Evolutionary conservation across 2,888 invertebrate genomes (phyloP), one percentile per base, ranked within the genome.

Genomic region (Sinodicranocentrus sp.): DNA sequence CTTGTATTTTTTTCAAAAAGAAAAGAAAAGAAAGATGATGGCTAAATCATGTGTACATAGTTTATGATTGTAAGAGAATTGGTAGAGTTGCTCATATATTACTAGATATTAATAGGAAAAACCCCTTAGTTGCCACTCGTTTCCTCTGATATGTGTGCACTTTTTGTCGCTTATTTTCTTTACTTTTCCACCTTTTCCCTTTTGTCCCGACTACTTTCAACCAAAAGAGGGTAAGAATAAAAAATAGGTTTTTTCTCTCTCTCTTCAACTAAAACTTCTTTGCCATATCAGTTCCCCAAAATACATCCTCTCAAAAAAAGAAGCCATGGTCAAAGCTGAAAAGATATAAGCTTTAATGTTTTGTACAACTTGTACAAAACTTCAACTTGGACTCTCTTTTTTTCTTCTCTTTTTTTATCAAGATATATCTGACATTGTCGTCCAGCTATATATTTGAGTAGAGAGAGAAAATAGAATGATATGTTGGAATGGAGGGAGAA

Each of bases 401-500:
- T 44, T 44, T 33, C 26, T 68, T n/a, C 26, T 78, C 61, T 44
- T 59, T 39, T 39, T 65, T 73, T 73, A 68, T 73, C 80, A 73
- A 68, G 72, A 73, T 73, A 59, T 67, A 82, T 82, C 59, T 59
- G 73, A 57, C 80, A 59, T 67, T 82, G 73, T 73, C 63, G 79
- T 71, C 71, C 52, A 61, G 33, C 71, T 79, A 61, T 54, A 15
- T 71, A 39, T 70, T 71, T 71, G 19, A 33, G 52, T 33, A 8
- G 44, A 54, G 26, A 43, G 65, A 43, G 57, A 44, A 44, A 65
- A 52, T 33, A 54, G 17, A 63, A 61, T 44, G 23, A n/a, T n/a
- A n/a, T n/a, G 67, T 19, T 67, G 67, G 43, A 67, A 43, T 43
- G 57, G 15, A 63, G 23, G 61, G 25, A 67, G 76, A 65, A 28